Evolutionary conservation across 2,797 vertebrate species (phyloP), one percentile per base, ranked within the genome.

Genomic region (Crenuchus spilurus): DNA sequence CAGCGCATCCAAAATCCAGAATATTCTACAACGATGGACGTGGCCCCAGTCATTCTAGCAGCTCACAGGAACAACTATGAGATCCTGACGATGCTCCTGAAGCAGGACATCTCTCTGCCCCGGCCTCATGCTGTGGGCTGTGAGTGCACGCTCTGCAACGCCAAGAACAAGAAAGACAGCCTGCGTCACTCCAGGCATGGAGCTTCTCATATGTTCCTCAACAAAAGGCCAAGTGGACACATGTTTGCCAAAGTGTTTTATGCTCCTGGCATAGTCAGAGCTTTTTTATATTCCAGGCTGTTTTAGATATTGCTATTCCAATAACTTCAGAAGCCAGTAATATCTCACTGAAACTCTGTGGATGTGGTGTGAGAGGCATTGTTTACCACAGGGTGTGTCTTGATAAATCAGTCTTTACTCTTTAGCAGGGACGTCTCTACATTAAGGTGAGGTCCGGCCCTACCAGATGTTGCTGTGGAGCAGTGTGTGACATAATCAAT

Each of bases 31-130:
- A 99, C 97, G 57, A 99, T 99, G 97, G 98, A 99, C 69, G 96
- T 99, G 69, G 97, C 97, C 33, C 98, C 98, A 2, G 96, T 99
- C 77, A 99, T 99, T 89, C 93, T 99, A 88, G 98, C 98, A 30
- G 98, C 98, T 71, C 98, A 99, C 88, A 94, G 96, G 82, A 99
- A 99, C 90, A 99, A 99, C 90, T 99, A 99, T 52, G 98, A 99
- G 88, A 99, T 99, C 84, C 94, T 99, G 73, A 99, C 97, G 16
- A 98, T 99, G 97, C 90, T 99, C 30, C 89, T 99, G 79, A 99
- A 99, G 77, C 97, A 99, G 85, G 98, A 99, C 79, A 96, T 99
- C 81, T 98, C 97, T 0, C 90, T 99, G 62, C 98, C 98, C 5
- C 94, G 98, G 76, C 98, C 98, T n/a, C 98, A 99, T 26, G 97